Conservation (phyloP, 2,888 invertebrate genomes). For the Platycheirus rosarum region DNA sequence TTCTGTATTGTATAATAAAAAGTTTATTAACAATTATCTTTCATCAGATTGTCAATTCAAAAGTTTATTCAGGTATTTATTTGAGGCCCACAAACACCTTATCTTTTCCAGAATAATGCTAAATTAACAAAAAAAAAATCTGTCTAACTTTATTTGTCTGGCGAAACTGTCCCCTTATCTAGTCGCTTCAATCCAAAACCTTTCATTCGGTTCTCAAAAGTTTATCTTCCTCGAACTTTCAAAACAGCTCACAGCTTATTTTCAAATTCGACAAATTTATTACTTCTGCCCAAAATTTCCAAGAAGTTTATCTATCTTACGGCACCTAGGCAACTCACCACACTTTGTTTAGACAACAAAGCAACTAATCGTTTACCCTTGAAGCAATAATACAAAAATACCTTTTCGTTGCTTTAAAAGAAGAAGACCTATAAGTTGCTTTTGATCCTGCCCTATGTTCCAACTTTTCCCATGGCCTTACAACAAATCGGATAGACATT, state of each 20-base stretch:
- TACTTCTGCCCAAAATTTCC: slow-evolving; percentile 6
- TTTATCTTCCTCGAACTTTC: neutral
- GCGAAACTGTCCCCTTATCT: too few relatives aligned
- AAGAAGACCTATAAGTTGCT: neutral
- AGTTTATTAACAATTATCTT: too few relatives aligned
- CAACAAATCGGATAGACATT: slow-evolving; percentile 56
- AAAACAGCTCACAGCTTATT: neutral
- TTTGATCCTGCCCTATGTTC: slow-evolving; percentile 3
- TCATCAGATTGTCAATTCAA: too few relatives aligned
- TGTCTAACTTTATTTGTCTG: too few relatives aligned
- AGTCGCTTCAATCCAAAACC: neutral
- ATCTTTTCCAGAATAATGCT: too few relatives aligned
- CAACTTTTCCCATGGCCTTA: slow-evolving; percentile 51
- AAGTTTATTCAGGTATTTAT: too few relatives aligned
- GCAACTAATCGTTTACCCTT: slow-evolving; percentile 51
- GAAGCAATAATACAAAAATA: slow-evolving; percentile 18
- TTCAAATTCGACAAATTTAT: slow-evolving; percentile 7
- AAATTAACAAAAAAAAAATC: too few relatives aligned
- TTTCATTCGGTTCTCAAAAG: neutral
- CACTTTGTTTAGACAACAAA: slow-evolving; percentile 43
- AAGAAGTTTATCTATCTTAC: slow-evolving; percentile 14
- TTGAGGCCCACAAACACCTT: too few relatives aligned
- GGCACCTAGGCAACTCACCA: slow-evolving; percentile 31
- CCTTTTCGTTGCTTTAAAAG: neutral
- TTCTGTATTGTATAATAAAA: too few relatives aligned